These are phyloP conservation scores for Melanotus villosus DNA, from an alignment of 2,888 invertebrate species.

Conservation along the genomic window DNA sequence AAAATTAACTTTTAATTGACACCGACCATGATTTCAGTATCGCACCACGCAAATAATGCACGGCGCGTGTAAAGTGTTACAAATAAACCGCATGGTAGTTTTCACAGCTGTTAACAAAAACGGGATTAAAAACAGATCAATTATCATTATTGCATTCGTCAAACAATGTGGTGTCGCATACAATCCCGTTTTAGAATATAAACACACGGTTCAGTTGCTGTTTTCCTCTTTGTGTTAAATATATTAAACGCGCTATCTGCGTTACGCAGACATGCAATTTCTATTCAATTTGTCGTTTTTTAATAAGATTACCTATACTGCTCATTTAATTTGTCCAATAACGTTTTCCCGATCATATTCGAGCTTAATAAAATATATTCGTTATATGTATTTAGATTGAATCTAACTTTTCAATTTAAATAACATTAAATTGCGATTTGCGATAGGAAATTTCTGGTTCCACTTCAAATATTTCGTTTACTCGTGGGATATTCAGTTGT, in stretches of 20 bases:
- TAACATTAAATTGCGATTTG: too few species aligned
- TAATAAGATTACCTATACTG: constrained; percentile 9
- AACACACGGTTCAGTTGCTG: constrained; percentile 44
- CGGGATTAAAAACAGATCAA: constrained; percentile 60
- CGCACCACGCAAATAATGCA: constrained; percentile 55
- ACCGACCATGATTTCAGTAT: constrained; percentile 47
- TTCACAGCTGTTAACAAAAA: constrained; percentile 57
- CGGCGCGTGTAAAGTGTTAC: constrained; percentile 53
- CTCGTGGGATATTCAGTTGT: too few species aligned
- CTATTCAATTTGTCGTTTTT: constrained; percentile 35
- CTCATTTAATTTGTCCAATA: not conserved
- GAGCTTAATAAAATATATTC: too few species aligned
- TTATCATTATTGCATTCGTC: constrained; percentile 58
- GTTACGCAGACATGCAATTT: constrained; percentile 41
- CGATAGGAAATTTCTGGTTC: too few species aligned
- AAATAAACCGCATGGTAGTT: constrained; percentile 50
- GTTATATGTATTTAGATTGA: too few species aligned
- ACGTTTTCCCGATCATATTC: too few species aligned
- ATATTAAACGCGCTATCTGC: constrained; percentile 41
- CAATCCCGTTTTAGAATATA: constrained; percentile 45
- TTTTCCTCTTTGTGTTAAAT: constrained; percentile 42
- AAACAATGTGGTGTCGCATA: constrained; percentile 51
- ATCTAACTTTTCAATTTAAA: too few species aligned
- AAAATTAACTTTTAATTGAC: constrained; percentile 65
- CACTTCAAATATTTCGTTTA: too few species aligned